Evolutionary conservation across 2,888 invertebrate genomes (phyloP), one percentile per base, ranked within the genome.

Genomic region (Torymus texanus): DNA sequence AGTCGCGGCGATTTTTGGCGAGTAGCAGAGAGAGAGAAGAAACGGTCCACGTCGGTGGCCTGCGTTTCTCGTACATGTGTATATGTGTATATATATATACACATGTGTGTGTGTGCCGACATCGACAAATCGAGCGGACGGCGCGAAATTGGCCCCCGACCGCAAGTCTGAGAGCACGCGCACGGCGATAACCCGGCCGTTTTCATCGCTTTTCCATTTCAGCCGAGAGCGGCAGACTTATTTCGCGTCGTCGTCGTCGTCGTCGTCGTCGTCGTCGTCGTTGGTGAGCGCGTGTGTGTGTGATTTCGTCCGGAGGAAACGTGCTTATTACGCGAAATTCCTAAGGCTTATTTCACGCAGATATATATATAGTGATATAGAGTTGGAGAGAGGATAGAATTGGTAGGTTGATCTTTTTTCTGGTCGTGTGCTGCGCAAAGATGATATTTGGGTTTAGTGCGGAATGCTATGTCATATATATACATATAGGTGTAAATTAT

Each of bases 131-230:
- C 61, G 75, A 70, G 75, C 51, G 41, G 41, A 41, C 41, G 5
- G 41, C 41, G 41, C 41, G 21, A 71, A 79, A 79, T 71, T 75
- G 67, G 67, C 55, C n/a, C 51, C 75, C 66, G 16, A 75, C 65
- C 67, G 65, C 77, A 72, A 21, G 18, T 14, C 14, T 50, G 12
- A 63, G 63, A 16, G 14, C 4, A 16, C 18, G 4, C 10, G 14
- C 13, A 18, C 10, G 24, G 67, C 72, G 77, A 68, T 68, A 65
- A 71, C 65, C 73, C 41, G 62, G 5, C 61, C 59, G 61, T 75
- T 75, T 75, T 61, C 75, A 70, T 70, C 63, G 61, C 24, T 65
- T 75, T 79, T 66, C 70, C 66, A 72, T 72, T 79, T 21, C 62
- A n/a, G 50, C 18, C 1, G 18, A 61, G 24, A 61, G 24, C 14